These are phyloP conservation scores for Oreochromis tanganicae DNA, from an alignment of 2,113 vertebrate species.

Conservation along the genomic window DNA sequence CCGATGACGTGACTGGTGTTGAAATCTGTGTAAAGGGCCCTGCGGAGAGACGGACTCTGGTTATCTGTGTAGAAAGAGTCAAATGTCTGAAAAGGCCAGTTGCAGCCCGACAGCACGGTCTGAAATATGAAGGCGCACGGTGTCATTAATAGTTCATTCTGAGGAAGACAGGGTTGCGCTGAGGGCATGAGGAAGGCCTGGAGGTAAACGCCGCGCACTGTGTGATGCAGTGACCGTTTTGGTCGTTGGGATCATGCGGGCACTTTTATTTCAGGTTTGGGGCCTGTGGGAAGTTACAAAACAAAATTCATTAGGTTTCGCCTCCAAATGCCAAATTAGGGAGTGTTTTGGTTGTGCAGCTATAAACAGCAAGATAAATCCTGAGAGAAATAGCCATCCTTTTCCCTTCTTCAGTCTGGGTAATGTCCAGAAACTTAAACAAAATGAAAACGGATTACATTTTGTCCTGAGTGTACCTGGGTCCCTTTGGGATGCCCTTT, in stretches of 20 bases:
- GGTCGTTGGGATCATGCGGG: neutral
- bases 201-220: neutral
- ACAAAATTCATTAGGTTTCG: neutral
- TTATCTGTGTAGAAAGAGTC: neutral
- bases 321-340: neutral
- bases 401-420: neutral
- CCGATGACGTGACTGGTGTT: slow-evolving; percentile 31
- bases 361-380: neutral
- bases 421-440: neutral
- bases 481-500: neutral
- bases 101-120: neutral
- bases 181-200: neutral
- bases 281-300: neutral
- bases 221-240: neutral
- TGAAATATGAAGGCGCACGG: neutral
- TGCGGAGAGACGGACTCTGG: neutral
- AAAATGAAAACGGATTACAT: neutral
- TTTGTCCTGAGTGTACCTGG: neutral
- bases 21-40: slow-evolving; percentile 10
- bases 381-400: neutral
- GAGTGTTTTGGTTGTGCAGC: neutral
- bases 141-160: neutral
- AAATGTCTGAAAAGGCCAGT: neutral
- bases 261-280: neutral
- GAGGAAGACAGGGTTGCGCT: neutral